These are phyloP conservation scores for Diarsia brunnea DNA, from an alignment of 2,888 invertebrate species.

Conservation along the genomic window DNA sequence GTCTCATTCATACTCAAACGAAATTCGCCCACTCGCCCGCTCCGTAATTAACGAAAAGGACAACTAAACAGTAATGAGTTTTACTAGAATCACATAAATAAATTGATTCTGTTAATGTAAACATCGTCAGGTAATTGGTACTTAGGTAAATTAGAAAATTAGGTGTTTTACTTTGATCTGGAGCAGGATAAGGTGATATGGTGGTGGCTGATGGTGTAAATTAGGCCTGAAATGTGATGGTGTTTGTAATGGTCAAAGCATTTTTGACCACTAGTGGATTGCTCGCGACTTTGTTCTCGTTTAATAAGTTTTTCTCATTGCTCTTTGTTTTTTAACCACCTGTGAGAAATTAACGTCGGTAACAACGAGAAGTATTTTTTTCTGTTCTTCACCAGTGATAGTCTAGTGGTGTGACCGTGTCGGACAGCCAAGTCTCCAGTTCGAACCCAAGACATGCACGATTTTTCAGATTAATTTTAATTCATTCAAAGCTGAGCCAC, in stretches of 20 bases:
- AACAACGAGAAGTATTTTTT: too few relatives aligned
- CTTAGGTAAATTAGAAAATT: conserved; percentile 61
- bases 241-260: neutral
- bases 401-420: too few relatives aligned
- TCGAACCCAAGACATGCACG: too few relatives aligned
- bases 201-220: conserved; percentile 22
- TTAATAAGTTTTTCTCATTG: neutral
- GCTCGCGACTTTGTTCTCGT: neutral
- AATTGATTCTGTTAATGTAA: conserved; percentile 67
- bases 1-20: conserved; percentile 1
- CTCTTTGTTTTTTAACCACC: neutral
- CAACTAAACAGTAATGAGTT: conserved; percentile 75
- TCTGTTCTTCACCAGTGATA: too few relatives aligned
- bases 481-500: too few relatives aligned
- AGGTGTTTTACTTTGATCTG: conserved; percentile 41
- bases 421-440: too few relatives aligned
- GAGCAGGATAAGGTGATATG: conserved; percentile 41
- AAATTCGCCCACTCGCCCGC: conserved; percentile 32
- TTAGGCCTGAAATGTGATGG: conserved; percentile 9
- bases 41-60: conserved; percentile 74
- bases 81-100: conserved; percentile 70
- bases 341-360: too few relatives aligned
- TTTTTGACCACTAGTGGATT: neutral
- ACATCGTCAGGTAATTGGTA: conserved; percentile 58
- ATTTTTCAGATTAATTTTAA: too few relatives aligned